Conservation (phyloP, 2,113 vertebrate genomes). For the Egretta garzetta region DNA sequence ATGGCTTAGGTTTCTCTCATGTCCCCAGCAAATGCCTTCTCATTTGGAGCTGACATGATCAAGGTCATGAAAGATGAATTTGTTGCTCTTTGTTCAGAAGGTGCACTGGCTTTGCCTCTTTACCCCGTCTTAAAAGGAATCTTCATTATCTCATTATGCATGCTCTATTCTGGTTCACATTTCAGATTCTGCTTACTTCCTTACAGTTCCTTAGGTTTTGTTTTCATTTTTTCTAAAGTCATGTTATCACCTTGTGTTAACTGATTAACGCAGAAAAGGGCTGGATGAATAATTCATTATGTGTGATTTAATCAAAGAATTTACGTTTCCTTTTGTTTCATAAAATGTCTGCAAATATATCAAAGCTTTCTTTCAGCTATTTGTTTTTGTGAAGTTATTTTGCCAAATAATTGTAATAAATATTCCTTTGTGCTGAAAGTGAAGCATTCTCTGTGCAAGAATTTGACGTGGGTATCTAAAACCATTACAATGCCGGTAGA, state of each 20-base stretch:
- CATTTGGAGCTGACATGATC: neutral
- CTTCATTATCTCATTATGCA: neutral
- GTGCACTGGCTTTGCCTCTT: neutral
- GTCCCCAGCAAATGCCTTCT: neutral
- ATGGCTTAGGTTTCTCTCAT: neutral
- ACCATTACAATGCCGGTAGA: neutral
- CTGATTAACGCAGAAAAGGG: slow-evolving; percentile 48
- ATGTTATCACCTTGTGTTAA: slow-evolving; percentile 45
- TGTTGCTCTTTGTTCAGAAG: neutral
- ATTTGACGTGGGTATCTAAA: neutral
- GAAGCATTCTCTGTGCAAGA: neutral
- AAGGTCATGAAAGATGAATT: neutral
- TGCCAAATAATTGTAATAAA: slow-evolving; percentile 52
- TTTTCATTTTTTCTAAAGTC: slow-evolving; percentile 31
- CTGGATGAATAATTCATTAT: slow-evolving; percentile 58
- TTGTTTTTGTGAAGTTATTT: slow-evolving; percentile 50
- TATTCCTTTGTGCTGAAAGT: slow-evolving; percentile 12
- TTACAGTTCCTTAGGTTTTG: neutral
- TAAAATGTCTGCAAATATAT: slow-evolving; percentile 53
- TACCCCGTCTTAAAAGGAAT: neutral
- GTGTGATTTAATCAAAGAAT: slow-evolving; percentile 58
- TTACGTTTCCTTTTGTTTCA: slow-evolving; percentile 55
- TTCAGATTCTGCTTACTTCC: slow-evolving; percentile 25
- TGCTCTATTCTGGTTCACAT: neutral
- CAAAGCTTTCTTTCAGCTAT: slow-evolving; percentile 56